phyloP scores from a whole-genome alignment of 2,888 invertebrate genomes.

The Cerastis rubricosa region DNA sequence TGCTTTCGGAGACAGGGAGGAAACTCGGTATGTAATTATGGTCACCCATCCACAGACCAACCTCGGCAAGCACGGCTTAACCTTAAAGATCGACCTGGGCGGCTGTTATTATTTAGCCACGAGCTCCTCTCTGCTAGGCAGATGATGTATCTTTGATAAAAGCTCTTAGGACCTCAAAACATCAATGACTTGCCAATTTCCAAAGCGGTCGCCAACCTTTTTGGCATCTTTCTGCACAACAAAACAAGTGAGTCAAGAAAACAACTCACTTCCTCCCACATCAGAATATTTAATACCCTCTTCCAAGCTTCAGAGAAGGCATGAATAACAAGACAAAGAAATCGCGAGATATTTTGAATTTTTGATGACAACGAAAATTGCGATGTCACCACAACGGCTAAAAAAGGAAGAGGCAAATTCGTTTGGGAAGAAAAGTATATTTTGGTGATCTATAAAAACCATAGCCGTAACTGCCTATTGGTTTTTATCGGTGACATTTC shows the following conservation, averaged over 20 bases:
- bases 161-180: neutral
- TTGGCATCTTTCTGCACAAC: neutral
- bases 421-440: neutral
- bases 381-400: neutral
- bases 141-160: neutral
- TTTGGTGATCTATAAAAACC: neutral
- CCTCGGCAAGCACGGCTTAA: too few species aligned
- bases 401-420: neutral
- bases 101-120: too few species aligned
- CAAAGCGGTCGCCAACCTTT: neutral
- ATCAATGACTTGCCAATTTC: constrained; percentile 10
- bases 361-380: constrained; percentile 17
- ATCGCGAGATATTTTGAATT: neutral
- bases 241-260: constrained; percentile 29
- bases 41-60: too few species aligned
- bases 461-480: too few species aligned
- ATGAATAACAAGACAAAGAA: constrained; percentile 15
- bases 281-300: constrained; percentile 1
- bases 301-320: constrained; percentile 8
- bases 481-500: too few species aligned
- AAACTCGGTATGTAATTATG: too few species aligned
- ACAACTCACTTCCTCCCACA: neutral
- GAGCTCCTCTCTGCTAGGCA: too few species aligned
- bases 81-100: too few species aligned
- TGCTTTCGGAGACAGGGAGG: too few species aligned